Evolutionary conservation across 2,888 invertebrate genomes (phyloP).

Genomic region (Dugesia japonica): DNA sequence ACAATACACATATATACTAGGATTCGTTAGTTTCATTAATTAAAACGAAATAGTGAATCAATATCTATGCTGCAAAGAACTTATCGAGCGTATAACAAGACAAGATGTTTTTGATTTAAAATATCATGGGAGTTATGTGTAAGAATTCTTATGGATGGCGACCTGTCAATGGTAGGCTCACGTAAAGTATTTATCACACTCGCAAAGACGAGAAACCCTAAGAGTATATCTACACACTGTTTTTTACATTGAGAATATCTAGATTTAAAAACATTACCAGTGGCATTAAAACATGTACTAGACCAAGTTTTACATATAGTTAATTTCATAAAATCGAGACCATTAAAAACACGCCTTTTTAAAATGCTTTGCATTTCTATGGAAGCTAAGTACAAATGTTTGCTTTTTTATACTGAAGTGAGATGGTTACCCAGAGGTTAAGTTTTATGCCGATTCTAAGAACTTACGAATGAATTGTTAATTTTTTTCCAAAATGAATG

Average conservation of each 20-base stretch:
- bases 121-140: background rate
- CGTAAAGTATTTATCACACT: too few species aligned
- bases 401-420: background rate
- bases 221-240: background rate
- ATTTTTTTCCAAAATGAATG: background rate
- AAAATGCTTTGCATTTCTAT: background rate
- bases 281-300: background rate
- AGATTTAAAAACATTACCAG: background rate
- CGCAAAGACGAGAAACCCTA: too few species aligned
- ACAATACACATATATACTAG: too few species aligned
- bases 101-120: slow-evolving; percentile 3
- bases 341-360: background rate
- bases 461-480: background rate
- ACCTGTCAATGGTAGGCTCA: too few species aligned
- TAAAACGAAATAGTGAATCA: slow-evolving; percentile 12
- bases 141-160: background rate
- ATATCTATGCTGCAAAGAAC: slow-evolving; percentile 5
- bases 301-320: background rate
- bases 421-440: background rate
- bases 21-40: background rate
- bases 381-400: background rate
- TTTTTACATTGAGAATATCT: background rate
- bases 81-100: background rate
- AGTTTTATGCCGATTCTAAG: background rate
- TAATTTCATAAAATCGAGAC: background rate